phyloP scores from a whole-genome alignment of 2,113 vertebrate genomes.

The Eulacestoma nigropectus region DNA sequence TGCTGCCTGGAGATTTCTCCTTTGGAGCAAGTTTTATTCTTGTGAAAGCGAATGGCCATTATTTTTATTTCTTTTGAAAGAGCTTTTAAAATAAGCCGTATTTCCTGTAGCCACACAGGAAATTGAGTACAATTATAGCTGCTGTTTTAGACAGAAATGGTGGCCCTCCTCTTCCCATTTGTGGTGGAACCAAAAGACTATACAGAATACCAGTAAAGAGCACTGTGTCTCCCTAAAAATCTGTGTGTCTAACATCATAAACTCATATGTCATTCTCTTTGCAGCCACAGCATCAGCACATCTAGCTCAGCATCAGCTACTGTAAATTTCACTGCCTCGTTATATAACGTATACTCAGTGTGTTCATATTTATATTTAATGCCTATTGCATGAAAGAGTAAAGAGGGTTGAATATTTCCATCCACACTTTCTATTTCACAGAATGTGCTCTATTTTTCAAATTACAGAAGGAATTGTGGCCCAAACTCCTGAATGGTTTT shows the following conservation, averaged over 20 bases:
- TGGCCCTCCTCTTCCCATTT: neutral
- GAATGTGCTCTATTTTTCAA: neutral
- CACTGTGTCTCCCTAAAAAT: neutral
- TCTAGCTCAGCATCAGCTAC: neutral
- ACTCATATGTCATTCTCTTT: neutral
- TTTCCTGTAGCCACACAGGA: neutral
- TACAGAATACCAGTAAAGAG: neutral
- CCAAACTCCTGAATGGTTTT: neutral
- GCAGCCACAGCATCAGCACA: neutral
- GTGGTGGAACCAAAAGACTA: neutral
- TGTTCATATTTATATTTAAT: neutral
- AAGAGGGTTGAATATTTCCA: neutral
- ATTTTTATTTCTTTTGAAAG: neutral
- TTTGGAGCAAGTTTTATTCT: neutral
- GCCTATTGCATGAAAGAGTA: neutral
- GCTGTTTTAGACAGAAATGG: neutral
- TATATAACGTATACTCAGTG: neutral
- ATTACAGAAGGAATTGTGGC: neutral
- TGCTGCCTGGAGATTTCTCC: neutral
- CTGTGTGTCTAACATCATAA: neutral
- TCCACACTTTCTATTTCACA: neutral
- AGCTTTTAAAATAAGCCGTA: neutral
- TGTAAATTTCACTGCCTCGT: neutral
- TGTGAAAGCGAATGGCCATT: neutral
- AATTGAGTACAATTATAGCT: neutral